Evolutionary conservation across 2,797 vertebrate species (phyloP), one percentile per base, ranked within the genome.

Genomic region (Myiotriccus ornatus): DNA sequence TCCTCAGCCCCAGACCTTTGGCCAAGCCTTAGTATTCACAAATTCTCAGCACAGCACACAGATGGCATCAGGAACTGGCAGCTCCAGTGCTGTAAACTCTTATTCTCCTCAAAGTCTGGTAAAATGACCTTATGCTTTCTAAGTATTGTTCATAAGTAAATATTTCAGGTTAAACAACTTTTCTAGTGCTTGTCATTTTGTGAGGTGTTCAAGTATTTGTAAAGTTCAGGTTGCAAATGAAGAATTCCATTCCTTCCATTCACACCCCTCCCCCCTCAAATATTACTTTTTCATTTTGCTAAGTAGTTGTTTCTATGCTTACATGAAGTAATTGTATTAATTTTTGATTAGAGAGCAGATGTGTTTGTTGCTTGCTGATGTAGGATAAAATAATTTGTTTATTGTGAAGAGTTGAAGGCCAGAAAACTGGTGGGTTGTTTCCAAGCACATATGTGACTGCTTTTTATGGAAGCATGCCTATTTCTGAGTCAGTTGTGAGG

Each of bases 11-110:
- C 99, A 98, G 96, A 97, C 98, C 91, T 98, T 99, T 89, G 98
- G 98, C 60, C 99, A 99, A 97, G 98, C 99, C 70, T 97, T 99
- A 88, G 98, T 99, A 74, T 99, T 99, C 97, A 99, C 99, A 43
- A 99, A 99, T 98, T 99, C 99, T 94, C 99, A 99, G 93, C 99
- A 99, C 97, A 98, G 97, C 95, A 96, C 89, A 68, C 97, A 97
- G 82, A 95, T 96, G 90, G 91, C 98, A 49, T 96, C 98, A 70
- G 97, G 97, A 97, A 94, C 96, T 62, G 97, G 97, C 95, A 97
- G 93, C 96, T 94, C 98, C 86, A 96, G 96, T 95, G 97, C 98
- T 97, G 98, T 98, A 92, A 99, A 98, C 80, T 98, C 98, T 96
- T 99, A 98, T 18, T 97, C 99, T 96, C 98, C 99, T 93, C 99